phyloP scores from a whole-genome alignment of 2,113 vertebrate genomes.

The Gavialis gangeticus region DNA sequence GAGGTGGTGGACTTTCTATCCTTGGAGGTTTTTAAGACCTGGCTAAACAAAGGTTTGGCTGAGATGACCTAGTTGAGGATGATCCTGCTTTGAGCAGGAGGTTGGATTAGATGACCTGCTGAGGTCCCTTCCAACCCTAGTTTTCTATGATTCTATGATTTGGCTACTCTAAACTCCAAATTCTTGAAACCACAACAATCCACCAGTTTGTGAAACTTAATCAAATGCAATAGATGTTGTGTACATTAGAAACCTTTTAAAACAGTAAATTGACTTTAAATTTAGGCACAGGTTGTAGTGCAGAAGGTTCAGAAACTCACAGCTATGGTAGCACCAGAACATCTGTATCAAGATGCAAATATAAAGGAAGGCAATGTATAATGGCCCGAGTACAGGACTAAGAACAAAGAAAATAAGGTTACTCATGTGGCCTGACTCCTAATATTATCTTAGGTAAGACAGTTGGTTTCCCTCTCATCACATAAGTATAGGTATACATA shows the following conservation, averaged over 20 bases:
- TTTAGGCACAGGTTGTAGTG: background rate
- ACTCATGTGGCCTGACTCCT: background rate
- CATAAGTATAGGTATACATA: no score
- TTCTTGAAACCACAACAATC: background rate
- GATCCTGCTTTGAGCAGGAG: no score
- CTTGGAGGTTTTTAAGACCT: no score
- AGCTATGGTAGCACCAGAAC: background rate
- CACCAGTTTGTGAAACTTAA: conserved; percentile 11
- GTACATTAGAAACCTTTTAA: background rate
- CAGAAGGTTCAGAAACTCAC: background rate
- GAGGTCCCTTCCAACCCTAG: no score
- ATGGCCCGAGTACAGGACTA: conserved; percentile 12
- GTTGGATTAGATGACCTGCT: no score
- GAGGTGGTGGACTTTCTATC: no score
- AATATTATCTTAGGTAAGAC: background rate
- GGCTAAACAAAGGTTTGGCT: no score
- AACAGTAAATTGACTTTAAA: conserved; percentile 1
- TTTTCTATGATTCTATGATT: no score
- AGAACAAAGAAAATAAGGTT: background rate
- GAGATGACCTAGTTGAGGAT: no score
- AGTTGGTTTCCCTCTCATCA: background rate
- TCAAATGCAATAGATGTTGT: background rate
- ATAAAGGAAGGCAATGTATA: background rate
- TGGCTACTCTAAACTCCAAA: background rate
- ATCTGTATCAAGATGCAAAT: background rate